Percentiles rank a stretch among this genome's conserved stretches.
Evolutionary conservation across 1,140 invertebrate species (phyloP).

Genomic region (Goniozus legneri): DNA sequence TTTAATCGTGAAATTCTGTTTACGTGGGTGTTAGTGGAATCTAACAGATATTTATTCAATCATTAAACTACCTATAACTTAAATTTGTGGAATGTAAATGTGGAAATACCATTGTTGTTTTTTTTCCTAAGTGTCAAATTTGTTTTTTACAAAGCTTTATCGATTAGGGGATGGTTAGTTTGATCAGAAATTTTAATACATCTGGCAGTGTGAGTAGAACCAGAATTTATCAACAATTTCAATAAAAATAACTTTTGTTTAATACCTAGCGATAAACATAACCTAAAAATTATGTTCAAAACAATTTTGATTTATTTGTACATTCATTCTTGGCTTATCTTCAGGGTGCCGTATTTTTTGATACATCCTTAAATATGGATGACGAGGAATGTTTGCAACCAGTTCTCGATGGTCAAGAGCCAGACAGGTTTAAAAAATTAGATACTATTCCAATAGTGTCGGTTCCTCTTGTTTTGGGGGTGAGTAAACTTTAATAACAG

Average conservation of each 20-base stretch:
- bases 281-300: constrained; percentile 7
- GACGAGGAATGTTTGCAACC: constrained; percentile 55
- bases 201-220: constrained; percentile 37
- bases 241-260: not conserved
- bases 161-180: constrained; percentile 36
- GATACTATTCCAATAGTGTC: constrained; percentile 47
- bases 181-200: constrained; percentile 30
- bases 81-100: too few relatives aligned
- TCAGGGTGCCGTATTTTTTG: constrained; percentile 59
- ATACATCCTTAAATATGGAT: constrained; percentile 56
- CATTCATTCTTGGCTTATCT: constrained; percentile 12
- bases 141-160: not conserved
- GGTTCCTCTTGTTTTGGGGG: constrained; percentile 38
- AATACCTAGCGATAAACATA: constrained; percentile 19
- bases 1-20: too few relatives aligned
- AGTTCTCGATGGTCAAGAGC: constrained; percentile 48
- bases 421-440: constrained; percentile 54
- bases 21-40: too few relatives aligned
- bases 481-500: constrained; percentile 24
- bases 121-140: too few relatives aligned
- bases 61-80: too few relatives aligned
- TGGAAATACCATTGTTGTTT: too few relatives aligned
- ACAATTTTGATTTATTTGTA: not conserved
- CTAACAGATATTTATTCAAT: too few relatives aligned
- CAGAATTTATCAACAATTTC: constrained; percentile 17